These are phyloP conservation scores for Stenodera caucasica DNA, from an alignment of 2,888 invertebrate species.

Conservation along the genomic window DNA sequence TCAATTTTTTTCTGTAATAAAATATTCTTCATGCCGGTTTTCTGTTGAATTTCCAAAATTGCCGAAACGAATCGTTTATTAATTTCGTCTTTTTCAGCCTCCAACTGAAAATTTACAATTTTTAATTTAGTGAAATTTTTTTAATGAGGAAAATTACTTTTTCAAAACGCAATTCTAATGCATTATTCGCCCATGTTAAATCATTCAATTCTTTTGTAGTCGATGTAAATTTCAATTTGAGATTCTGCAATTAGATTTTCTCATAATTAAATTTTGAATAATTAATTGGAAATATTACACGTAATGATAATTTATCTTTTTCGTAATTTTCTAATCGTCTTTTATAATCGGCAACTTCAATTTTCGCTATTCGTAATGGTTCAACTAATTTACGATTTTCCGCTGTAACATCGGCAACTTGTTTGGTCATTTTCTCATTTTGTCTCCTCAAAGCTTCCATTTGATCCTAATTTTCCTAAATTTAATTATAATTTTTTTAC, in stretches of 20 bases:
- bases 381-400: constrained; percentile 75
- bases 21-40: constrained; percentile 78
- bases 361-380: constrained; percentile 71
- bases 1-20: constrained; percentile 75
- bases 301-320: constrained; percentile 71
- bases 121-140: too few species aligned
- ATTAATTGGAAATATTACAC: too few species aligned
- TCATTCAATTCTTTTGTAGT: constrained; percentile 63
- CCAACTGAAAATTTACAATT: constrained; percentile 49
- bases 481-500: too few species aligned
- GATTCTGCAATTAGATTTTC: too few species aligned
- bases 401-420: constrained; percentile 65
- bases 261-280: constrained; percentile 34
- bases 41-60: constrained; percentile 85
- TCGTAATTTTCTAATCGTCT: constrained; percentile 82
- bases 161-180: constrained; percentile 76
- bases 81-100: constrained; percentile 76
- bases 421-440: constrained; percentile 75
- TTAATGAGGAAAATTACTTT: constrained; percentile 56
- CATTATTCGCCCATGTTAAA: constrained; percentile 66
- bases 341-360: constrained; percentile 71
- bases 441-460: constrained; percentile 76
- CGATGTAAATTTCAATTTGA: constrained; percentile 57
- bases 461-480: constrained; percentile 60
- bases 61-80: constrained; percentile 79